Base-by-base conservation (phyloP, 1,140 invertebrate genomes). In the Musca vetustissima region DNA sequence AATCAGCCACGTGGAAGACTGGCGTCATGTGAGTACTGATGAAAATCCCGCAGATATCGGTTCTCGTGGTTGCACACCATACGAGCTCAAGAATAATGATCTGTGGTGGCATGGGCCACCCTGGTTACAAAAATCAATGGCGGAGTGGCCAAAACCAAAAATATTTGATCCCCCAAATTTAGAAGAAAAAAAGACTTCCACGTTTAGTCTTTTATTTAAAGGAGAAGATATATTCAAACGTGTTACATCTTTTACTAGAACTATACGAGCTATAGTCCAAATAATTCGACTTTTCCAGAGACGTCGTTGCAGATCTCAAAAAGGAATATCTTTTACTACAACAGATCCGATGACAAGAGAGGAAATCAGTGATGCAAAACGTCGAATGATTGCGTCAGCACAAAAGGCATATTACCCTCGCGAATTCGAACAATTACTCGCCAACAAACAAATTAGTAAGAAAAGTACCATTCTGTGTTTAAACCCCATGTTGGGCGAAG, bases 41-140 rank as follows among this genome's bases (percentile, higher is more conserved):
- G 59, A 73, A 52, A 82, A 83, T 32, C 77, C 80, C 1, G 77
- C 76, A 15, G 50, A 67, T 28, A 67, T 57, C 32, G 9, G 15
- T 50, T 66, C 24, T 69, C 68, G 47, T 64, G 70, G 24, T 71
- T 36, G 32, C 11, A 66, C 64, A 19, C 64, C 19, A 49, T 19
- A 19, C 11, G 4, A 66, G 49, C 47, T 53, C 22, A 11, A 15
- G 17, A 25, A 25, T 28, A 50, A 47, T 14, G 11, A 15, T 7
- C 21, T 66, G 8, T 66, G 64, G 64, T 25, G 43, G 43, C 19
- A 28, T 66, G 47, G 64, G n/a, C 43, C 64, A 8, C 1, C 64
- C 15, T 66, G 43, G 14, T 49, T 50, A 13, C 21, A 6, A 15
- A 24, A 15, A 24, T 1, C 43, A 11, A 19, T 4, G 9, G 21